These are phyloP conservation scores for Vultur gryphus DNA, from an alignment of 2,797 vertebrate genomes.

Conservation along the genomic window DNA sequence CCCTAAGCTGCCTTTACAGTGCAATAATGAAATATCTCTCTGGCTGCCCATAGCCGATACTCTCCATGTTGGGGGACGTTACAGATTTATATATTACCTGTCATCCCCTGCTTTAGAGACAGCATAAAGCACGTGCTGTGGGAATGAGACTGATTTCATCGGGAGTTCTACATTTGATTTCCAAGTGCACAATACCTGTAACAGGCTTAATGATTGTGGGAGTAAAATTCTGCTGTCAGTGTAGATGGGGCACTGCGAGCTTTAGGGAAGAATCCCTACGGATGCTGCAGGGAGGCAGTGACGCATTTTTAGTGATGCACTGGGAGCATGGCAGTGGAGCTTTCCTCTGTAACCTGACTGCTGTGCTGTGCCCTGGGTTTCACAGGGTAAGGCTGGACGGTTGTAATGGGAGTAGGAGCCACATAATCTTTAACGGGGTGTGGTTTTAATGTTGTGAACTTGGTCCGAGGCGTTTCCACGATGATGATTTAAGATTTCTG, in stretches of 20 bases:
- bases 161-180: background rate
- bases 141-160: fast-evolving
- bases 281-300: background rate
- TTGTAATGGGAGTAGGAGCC: background rate
- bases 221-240: fast-evolving
- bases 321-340: fast-evolving
- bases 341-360: background rate
- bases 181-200: background rate
- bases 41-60: background rate
- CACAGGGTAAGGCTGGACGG: background rate
- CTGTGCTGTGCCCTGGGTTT: background rate
- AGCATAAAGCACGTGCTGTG: fast-evolving
- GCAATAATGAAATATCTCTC: background rate
- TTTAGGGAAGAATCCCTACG: background rate
- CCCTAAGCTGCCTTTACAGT: background rate
- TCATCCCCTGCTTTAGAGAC: background rate
- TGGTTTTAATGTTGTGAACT: background rate
- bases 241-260: background rate
- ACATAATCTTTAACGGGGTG: fast-evolving
- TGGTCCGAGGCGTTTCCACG: fast-evolving
- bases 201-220: background rate
- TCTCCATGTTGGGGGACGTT: fast-evolving
- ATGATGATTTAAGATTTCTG: background rate
- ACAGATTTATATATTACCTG: background rate
- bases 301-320: fast-evolving